Evolutionary conservation across 2,888 invertebrate species (phyloP), one percentile per base, ranked within the genome.

Genomic region (Gryllus longicercus): DNA sequence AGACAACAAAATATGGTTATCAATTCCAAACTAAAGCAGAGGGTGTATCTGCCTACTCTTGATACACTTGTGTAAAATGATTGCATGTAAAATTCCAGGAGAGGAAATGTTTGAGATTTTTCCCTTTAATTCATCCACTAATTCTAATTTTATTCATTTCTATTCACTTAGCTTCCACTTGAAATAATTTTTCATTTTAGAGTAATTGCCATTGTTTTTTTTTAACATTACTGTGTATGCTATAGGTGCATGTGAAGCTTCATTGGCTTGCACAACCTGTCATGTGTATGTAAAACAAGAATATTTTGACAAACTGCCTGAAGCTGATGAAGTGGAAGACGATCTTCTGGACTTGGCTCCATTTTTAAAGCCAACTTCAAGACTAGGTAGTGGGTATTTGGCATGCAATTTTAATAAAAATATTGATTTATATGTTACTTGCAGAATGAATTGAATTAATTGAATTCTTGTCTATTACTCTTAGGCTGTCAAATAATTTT

Each of bases 301-400:
- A 50, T 93, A 91, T 86, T 86, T 90, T 38, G 93, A 95, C 80
- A 92, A 91, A 86, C 87, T 99, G 81, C 93, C 94, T 1, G 89
- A 90, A 78, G 92, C 98, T 0, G 92, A 93, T 78, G 98, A 98
- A 86, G 95, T 95, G 84, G 99, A 99, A 87, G 99, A 99, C 84
- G 99, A 99, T 88, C 89, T 99, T 84, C 88, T 99, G 84, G 99
- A 99, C 87, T 93, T 98, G 92, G 99, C 99, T 0, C 97, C 98
- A 16, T 97, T 97, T 88, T 89, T 99, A 75, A 95, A 94, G 87
- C 95, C 96, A 88, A 98, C 97, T 86, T 99, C 99, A 79, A 91
- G 99, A 87, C 89, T 99, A 87, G 95, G 94, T 92, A 85, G 84
- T 85, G 80, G 79, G 18, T 76, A 77, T 8, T 49, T 81, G 21